Conservation (phyloP, 2,797 vertebrate genomes). For the Microchirus variegatus region DNA sequence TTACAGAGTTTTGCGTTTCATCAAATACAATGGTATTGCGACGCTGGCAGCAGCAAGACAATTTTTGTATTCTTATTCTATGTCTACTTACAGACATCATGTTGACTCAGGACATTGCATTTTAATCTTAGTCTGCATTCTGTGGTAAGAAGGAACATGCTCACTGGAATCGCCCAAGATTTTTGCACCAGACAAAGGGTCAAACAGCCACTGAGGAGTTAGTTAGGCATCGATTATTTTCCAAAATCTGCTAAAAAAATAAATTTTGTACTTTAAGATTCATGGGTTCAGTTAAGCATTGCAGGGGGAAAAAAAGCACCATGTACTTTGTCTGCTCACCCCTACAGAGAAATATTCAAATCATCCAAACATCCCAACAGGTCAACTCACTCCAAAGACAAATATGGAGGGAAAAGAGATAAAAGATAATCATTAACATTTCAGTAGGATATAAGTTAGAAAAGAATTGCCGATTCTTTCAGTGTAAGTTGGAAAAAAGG, state of each 20-base stretch:
- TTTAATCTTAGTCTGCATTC: too few relatives aligned
- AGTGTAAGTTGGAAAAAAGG: background rate
- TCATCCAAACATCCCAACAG: background rate
- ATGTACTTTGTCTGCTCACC: background rate
- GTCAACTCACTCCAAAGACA: background rate
- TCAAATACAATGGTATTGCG: too few relatives aligned
- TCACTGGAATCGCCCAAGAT: too few relatives aligned
- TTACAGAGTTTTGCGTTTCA: too few relatives aligned
- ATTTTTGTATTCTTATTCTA: too few relatives aligned
- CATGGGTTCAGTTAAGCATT: background rate
- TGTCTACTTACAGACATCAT: too few relatives aligned
- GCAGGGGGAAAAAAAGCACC: too few relatives aligned
- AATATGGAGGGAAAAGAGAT: slow-evolving; percentile 15
- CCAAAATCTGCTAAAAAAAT: background rate
- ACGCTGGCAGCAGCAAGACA: too few relatives aligned
- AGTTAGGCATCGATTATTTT: background rate
- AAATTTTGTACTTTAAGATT: background rate
- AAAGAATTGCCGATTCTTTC: slow-evolving; percentile 32
- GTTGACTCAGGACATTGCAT: too few relatives aligned
- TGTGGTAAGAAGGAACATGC: too few relatives aligned
- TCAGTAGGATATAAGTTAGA: slow-evolving; percentile 23
- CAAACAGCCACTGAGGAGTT: too few relatives aligned
- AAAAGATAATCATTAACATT: slow-evolving; percentile 13
- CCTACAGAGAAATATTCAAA: background rate
- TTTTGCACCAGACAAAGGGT: too few relatives aligned